Conservation (phyloP, 2,888 invertebrate genomes). For the Ophion ellenae region DNA sequence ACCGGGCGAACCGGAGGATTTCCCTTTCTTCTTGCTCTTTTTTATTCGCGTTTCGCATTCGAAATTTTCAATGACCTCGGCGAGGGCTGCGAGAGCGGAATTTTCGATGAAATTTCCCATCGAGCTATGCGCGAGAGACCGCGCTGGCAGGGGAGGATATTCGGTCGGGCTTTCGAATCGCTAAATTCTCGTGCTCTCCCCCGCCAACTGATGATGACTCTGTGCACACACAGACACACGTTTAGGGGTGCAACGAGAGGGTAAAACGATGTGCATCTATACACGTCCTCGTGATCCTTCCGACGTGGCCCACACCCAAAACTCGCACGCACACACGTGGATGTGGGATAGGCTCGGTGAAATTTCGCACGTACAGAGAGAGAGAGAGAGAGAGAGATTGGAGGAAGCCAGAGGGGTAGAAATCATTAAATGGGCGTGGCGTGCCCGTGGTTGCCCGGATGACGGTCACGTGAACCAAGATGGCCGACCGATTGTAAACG, state of each 20-base stretch:
- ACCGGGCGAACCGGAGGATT: neutral
- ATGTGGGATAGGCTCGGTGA: constrained; percentile 67
- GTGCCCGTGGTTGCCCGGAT: constrained; percentile 83
- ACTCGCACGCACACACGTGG: constrained; percentile 61
- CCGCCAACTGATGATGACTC: constrained; percentile 83
- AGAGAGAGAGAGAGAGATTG: constrained; percentile 44
- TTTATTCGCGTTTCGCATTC: constrained; percentile 27
- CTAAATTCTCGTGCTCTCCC: constrained; percentile 59
- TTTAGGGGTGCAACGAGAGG: neutral
- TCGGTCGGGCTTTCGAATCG: constrained; percentile 61
- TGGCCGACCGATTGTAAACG: constrained; percentile 77
- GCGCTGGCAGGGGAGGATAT: constrained; percentile 20
- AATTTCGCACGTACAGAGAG: constrained; percentile 78
- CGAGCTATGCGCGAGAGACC: constrained; percentile 36
- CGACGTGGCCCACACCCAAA: constrained; percentile 58
- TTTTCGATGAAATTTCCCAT: constrained; percentile 59
- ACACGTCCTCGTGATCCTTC: constrained; percentile 43
- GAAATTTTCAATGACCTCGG: constrained; percentile 56
- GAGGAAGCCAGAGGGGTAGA: constrained; percentile 80
- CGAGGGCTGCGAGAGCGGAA: constrained; percentile 39
- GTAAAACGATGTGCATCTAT: constrained; percentile 27
- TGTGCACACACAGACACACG: constrained; percentile 66
- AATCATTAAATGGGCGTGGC: constrained; percentile 84
- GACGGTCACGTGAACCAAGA: constrained; percentile 84
- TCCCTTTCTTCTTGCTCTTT: constrained; percentile 12